phyloP scores from a whole-genome alignment of 2,113 vertebrate genomes.

The Microcebus griseorufus region DNA sequence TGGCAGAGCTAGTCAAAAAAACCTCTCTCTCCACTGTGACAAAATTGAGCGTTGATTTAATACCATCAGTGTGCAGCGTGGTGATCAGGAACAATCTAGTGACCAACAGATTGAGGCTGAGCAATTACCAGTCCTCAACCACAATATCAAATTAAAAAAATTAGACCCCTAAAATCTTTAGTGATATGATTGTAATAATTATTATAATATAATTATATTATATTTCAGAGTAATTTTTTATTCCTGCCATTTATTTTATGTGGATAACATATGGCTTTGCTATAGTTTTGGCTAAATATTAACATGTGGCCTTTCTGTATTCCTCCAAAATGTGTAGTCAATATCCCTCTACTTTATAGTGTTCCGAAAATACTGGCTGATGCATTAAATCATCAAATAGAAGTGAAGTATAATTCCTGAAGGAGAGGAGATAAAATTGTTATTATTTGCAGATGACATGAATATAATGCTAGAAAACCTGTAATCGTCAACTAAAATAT shows the following conservation, averaged over 20 bases:
- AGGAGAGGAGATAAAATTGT: neutral
- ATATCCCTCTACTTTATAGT: neutral
- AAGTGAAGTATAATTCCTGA: slow-evolving; percentile 14
- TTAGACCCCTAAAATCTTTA: neutral
- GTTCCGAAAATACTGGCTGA: neutral
- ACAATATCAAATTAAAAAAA: neutral
- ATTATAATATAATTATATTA: neutral
- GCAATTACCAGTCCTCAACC: neutral
- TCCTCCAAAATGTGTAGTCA: neutral
- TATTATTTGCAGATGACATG: neutral
- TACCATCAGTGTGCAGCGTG: neutral
- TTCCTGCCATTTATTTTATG: neutral
- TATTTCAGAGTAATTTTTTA: neutral
- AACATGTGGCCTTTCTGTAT: neutral
- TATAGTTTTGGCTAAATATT: neutral
- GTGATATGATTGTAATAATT: neutral
- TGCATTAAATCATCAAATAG: neutral
- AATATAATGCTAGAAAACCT: neutral
- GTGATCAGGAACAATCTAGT: neutral
- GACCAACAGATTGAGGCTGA: neutral
- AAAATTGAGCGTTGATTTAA: neutral
- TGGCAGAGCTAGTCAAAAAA: neutral
- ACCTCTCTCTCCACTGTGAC: neutral
- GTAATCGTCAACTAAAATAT: neutral
- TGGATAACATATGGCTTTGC: neutral